Evolutionary conservation across 2,888 invertebrate species (phyloP).

Genomic region (Hanleya hanleyi): DNA sequence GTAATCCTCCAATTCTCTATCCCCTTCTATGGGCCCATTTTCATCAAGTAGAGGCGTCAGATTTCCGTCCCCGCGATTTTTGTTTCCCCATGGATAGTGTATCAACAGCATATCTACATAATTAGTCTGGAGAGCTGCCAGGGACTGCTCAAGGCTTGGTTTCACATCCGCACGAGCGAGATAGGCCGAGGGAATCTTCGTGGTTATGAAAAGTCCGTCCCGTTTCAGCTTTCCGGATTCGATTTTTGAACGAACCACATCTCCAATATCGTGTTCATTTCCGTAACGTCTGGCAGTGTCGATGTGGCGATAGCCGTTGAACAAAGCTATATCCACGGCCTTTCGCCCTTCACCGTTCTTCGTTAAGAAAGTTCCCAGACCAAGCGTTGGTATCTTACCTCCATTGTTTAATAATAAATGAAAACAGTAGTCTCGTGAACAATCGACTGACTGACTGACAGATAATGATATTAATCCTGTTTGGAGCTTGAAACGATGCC

Average conservation of each 20-base stretch:
- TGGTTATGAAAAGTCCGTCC: constrained; percentile 54
- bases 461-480: too few relatives aligned
- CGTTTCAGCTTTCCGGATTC: constrained; percentile 44
- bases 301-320: constrained; percentile 52
- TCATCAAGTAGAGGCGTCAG: constrained; percentile 31
- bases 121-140: constrained; percentile 46
- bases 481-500: too few relatives aligned
- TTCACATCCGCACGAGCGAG: constrained; percentile 38
- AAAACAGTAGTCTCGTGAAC: too few relatives aligned
- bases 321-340: constrained; percentile 49
- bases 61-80: constrained; percentile 44
- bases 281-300: constrained; percentile 56
- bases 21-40: too few relatives aligned
- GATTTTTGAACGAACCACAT: constrained; percentile 39
- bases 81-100: constrained; percentile 57
- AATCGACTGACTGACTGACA: too few relatives aligned
- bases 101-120: constrained; percentile 59
- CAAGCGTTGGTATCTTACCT: constrained; percentile 46
- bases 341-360: constrained; percentile 40
- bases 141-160: constrained; percentile 44
- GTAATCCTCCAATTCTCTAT: constrained; percentile 39
- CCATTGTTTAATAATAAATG: too few relatives aligned
- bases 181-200: constrained; percentile 48
- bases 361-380: constrained; percentile 52
- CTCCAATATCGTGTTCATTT: constrained; percentile 54